Conservation (phyloP, 2,888 invertebrate species). For the Cinara cedri region DNA sequence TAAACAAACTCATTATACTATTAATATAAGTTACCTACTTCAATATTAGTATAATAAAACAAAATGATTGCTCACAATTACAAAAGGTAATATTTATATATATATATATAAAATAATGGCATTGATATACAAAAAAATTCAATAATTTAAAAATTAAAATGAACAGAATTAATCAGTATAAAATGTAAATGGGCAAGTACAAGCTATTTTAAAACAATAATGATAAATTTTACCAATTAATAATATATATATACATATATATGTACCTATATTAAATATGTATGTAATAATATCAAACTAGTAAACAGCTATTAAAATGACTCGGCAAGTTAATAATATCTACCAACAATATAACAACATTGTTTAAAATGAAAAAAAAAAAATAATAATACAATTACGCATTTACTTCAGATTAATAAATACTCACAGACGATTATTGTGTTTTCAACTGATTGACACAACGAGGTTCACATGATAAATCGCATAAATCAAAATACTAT, state of each 20-base stretch:
- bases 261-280: too few species aligned
- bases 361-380: background rate
- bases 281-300: background rate
- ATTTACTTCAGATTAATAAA: background rate
- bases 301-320: slow-evolving; percentile 27
- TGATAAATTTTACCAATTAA: background rate
- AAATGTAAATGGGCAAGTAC: background rate
- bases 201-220: background rate
- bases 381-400: background rate
- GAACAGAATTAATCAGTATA: background rate
- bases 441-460: background rate
- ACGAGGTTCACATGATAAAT: background rate
- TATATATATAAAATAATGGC: background rate
- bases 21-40: background rate
- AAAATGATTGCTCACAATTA: background rate
- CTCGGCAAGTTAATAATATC: slow-evolving; percentile 26
- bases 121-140: background rate
- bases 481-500: background rate
- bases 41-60: background rate
- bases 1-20: background rate
- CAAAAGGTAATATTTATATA: background rate
- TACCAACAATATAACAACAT: slow-evolving; percentile 9
- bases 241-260: background rate
- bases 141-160: background rate
- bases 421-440: slow-evolving; percentile 12